Conservation (phyloP, 2,888 invertebrate genomes). For the Gordius sp. region DNA sequence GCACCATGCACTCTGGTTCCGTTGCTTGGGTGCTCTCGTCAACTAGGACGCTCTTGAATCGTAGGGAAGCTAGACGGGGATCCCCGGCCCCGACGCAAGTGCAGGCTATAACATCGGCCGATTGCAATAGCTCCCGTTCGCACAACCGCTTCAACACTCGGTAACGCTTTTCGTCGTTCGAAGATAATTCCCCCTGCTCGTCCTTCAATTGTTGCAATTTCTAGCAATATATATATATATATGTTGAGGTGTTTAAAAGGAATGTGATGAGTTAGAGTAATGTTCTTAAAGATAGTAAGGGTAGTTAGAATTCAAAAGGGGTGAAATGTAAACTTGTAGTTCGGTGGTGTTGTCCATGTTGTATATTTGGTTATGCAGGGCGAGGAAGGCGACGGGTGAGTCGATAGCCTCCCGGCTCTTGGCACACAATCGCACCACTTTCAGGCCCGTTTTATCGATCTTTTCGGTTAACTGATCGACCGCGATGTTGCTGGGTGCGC, state of each 20-base stretch:
- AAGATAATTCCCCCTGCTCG: slow-evolving; percentile 84
- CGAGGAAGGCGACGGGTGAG: slow-evolving; percentile 78
- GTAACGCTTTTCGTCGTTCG: slow-evolving; percentile 76
- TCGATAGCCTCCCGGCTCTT: slow-evolving; percentile 93
- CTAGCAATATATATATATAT: slow-evolving; percentile 30
- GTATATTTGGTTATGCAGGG: slow-evolving; percentile 81
- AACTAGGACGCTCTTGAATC: slow-evolving; percentile 56
- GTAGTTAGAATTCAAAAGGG: not conserved
- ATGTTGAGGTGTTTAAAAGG: not conserved
- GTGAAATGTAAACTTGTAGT: slow-evolving; percentile 21
- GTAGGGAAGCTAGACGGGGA: slow-evolving; percentile 60
- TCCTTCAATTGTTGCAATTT: slow-evolving; percentile 86
- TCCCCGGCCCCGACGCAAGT: slow-evolving; percentile 97
- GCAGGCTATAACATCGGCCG: slow-evolving; percentile 93
- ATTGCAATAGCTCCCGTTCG: slow-evolving; percentile 50
- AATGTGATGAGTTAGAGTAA: not conserved
- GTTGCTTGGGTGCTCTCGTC: slow-evolving; percentile 45
- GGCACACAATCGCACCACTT: slow-evolving; percentile 70
- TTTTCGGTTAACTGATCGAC: slow-evolving; percentile 97
- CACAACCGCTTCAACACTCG: slow-evolving; percentile 61
- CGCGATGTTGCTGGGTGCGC: slow-evolving; percentile 94
- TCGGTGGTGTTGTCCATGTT: slow-evolving; percentile 48
- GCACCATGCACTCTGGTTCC: slow-evolving; percentile 93
- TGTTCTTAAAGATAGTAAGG: not conserved
- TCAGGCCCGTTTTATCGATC: slow-evolving; percentile 81